These are phyloP conservation scores for Ecliptopera silaceata DNA, from an alignment of 2,888 invertebrate genomes.

Conservation along the genomic window DNA sequence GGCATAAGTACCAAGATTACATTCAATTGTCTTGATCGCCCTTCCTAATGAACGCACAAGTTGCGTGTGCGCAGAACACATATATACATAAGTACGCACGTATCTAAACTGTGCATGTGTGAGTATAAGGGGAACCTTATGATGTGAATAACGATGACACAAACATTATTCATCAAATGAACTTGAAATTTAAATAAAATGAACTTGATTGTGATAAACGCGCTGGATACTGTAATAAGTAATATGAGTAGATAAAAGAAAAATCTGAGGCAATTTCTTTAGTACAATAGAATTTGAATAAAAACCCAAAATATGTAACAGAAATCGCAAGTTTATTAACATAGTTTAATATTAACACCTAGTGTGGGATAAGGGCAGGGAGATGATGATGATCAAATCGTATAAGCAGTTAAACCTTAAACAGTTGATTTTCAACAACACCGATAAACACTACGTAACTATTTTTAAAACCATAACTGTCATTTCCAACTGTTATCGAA, in stretches of 20 bases:
- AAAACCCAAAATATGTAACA: too few relatives aligned
- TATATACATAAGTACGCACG: neutral
- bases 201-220: slow-evolving; percentile 35
- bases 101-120: slow-evolving; percentile 7
- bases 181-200: slow-evolving; percentile 46
- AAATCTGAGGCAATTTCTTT: too few relatives aligned
- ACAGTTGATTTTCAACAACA: too few relatives aligned
- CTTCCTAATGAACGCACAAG: slow-evolving; percentile 48
- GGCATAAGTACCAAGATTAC: slow-evolving; percentile 36
- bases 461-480: slow-evolving; percentile 4
- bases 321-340: too few relatives aligned
- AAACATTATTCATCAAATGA: slow-evolving; percentile 47
- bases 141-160: slow-evolving; percentile 44
- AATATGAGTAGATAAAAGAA: too few relatives aligned
- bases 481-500: neutral
- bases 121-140: slow-evolving; percentile 28
- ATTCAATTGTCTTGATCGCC: slow-evolving; percentile 54
- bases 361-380: too few relatives aligned
- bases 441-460: neutral
- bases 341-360: too few relatives aligned
- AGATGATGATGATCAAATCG: neutral
- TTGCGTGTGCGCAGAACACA: slow-evolving; percentile 33
- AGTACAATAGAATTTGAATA: too few relatives aligned
- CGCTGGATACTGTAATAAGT: slow-evolving; percentile 25
- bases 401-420: neutral